A percentile compares a stretch with the other conserved stretches of the same genome.
phyloP scores from a whole-genome alignment of 2,888 invertebrate species.

The Cybosia mesomella region DNA sequence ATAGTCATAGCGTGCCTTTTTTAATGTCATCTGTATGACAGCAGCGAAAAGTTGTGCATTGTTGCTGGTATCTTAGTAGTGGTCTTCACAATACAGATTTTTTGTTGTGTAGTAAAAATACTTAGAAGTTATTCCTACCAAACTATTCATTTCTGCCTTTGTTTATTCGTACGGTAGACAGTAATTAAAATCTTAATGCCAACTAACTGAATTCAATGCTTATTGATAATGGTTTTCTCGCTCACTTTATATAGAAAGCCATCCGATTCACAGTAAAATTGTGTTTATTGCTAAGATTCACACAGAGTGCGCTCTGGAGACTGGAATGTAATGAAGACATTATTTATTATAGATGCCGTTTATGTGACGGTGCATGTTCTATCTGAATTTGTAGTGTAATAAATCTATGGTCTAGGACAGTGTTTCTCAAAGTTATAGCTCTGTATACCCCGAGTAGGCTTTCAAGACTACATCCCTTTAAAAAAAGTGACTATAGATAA shows the following conservation, averaged over 20 bases:
- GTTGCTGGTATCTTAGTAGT: no score
- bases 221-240: not conserved
- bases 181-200: not conserved
- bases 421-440: not conserved
- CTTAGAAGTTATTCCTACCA: not conserved
- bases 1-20: no score
- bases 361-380: not conserved
- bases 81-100: not conserved
- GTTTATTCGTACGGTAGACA: not conserved
- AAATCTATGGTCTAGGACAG: not conserved
- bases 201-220: not conserved
- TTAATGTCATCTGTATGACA: no score
- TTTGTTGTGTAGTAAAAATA: not conserved
- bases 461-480: no score
- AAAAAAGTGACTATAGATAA: no score
- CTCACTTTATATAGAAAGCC: not conserved
- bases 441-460: not conserved
- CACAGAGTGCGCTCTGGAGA: not conserved
- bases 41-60: no score
- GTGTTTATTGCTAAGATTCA: not conserved
- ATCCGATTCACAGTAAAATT: not conserved
- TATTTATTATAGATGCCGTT: not conserved
- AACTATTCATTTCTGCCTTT: not conserved
- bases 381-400: not conserved
- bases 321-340: not conserved